phyloP scores from a whole-genome alignment of 2,113 vertebrate species.

The Syngnathoides biaculeatus region DNA sequence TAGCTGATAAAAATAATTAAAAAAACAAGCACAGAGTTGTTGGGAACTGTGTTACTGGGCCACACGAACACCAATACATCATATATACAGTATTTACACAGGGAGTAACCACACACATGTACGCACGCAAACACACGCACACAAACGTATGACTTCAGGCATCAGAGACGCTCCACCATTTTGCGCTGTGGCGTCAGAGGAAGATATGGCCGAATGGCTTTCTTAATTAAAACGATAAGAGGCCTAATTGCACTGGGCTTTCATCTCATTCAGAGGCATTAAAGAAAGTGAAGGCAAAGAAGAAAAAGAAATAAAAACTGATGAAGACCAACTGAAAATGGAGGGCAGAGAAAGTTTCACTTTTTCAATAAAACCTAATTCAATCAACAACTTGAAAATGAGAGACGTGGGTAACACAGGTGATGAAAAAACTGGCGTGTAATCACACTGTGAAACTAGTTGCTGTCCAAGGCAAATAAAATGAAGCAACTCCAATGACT shows the following conservation, averaged over 20 bases:
- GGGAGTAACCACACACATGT: slow-evolving; percentile 14
- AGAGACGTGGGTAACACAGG: neutral
- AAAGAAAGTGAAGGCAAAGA: slow-evolving; percentile 62
- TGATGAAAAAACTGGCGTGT: neutral
- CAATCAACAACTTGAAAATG: neutral
- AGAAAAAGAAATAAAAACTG: slow-evolving; percentile 58
- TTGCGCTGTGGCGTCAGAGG: slow-evolving; percentile 68
- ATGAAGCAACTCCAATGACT: neutral
- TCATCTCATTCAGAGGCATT: slow-evolving; percentile 69
- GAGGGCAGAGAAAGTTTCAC: slow-evolving; percentile 49
- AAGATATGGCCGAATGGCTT: slow-evolving; percentile 75
- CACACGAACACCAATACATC: slow-evolving; percentile 11
- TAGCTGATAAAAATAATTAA: slow-evolving; percentile 61
- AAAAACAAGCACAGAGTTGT: slow-evolving; percentile 44
- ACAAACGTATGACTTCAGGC: slow-evolving; percentile 55
- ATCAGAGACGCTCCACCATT: slow-evolving; percentile 66
- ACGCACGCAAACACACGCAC: slow-evolving; percentile 7
- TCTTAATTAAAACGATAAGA: slow-evolving; percentile 83
- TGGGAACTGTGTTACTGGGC: slow-evolving; percentile 63
- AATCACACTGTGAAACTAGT: neutral
- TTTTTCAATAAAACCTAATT: slow-evolving; percentile 16
- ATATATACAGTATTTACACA: slow-evolving; percentile 10
- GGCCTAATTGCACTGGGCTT: slow-evolving; percentile 75
- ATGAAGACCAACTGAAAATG: slow-evolving; percentile 53
- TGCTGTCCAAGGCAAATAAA: neutral